A percentile compares a stretch with the other conserved stretches of the same genome.
Evolutionary conservation across 2,113 vertebrate genomes (phyloP).

Genomic region (Lophura nycthemera): DNA sequence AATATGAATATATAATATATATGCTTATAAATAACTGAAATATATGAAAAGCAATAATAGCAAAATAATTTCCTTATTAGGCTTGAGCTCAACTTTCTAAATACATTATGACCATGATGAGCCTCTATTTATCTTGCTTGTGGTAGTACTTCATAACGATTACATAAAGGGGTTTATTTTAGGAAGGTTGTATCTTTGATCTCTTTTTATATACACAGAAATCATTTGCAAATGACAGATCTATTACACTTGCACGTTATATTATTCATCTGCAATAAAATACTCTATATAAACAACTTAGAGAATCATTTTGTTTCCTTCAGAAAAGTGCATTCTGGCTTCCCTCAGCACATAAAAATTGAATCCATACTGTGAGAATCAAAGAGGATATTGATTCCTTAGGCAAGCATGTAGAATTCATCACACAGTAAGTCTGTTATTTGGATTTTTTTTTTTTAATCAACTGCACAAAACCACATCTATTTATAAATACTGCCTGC

Average conservation of each 20-base stretch:
- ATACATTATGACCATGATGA: background rate
- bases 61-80: constrained; percentile 27
- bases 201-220: constrained; percentile 22
- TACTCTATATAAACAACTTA: constrained; percentile 14
- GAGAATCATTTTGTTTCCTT: background rate
- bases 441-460: constrained; percentile 16
- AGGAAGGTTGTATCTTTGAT: constrained; percentile 15
- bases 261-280: constrained; percentile 32
- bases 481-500: background rate
- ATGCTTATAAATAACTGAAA: constrained; percentile 8
- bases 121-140: constrained; percentile 18
- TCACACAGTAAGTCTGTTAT: background rate
- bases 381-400: constrained; percentile 48
- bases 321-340: constrained; percentile 3
- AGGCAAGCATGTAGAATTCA: background rate
- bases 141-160: constrained; percentile 17
- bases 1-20: no score
- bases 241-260: background rate
- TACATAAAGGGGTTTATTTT: constrained; percentile 41
- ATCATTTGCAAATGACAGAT: constrained; percentile 31
- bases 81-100: constrained; percentile 33
- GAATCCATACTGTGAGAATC: constrained; percentile 49
- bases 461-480: background rate
- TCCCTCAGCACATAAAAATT: constrained; percentile 36
- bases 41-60: constrained; percentile 10